phyloP scores from a whole-genome alignment of 1,140 invertebrate species.

The Heliconius eleuchia region DNA sequence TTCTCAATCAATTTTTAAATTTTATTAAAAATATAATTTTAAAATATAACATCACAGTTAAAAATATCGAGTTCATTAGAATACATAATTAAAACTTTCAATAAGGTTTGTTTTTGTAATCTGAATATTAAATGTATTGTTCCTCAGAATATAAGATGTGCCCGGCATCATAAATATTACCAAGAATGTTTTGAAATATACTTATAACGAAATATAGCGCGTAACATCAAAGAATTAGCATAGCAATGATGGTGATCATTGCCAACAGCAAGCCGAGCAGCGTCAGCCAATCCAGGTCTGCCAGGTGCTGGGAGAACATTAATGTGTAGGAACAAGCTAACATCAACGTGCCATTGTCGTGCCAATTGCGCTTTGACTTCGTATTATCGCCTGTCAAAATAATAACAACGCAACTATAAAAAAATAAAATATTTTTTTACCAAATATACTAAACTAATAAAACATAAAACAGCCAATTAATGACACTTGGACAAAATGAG shows the following conservation, averaged over 20 bases:
- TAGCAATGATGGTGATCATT: conserved; percentile 85
- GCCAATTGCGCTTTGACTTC: conserved; percentile 80
- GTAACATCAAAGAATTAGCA: conserved; percentile 78
- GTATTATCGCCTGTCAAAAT: conserved; percentile 71
- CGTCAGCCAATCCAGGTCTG: conserved; percentile 85
- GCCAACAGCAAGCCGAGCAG: conserved; percentile 86
- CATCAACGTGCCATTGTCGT: conserved; percentile 82
- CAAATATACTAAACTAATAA: conserved; percentile 25
- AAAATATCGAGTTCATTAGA: conserved; percentile 23
- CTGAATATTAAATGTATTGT: neutral
- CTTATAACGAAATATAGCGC: conserved; percentile 18
- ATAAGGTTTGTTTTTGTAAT: neutral
- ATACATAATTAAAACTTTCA: conserved; percentile 15
- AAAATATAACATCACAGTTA: conserved; percentile 36
- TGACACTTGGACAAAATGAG: conserved; percentile 43
- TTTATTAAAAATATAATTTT: conserved; percentile 19
- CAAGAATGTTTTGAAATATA: conserved; percentile 3
- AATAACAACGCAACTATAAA: conserved; percentile 60
- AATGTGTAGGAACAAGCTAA: conserved; percentile 85
- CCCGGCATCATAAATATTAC: neutral
- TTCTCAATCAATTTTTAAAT: conserved; percentile 20
- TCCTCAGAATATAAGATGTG: neutral
- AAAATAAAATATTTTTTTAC: conserved; percentile 39
- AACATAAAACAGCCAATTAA: conserved; percentile 23
- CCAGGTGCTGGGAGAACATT: conserved; percentile 84